A percentile compares a stretch with the other conserved stretches of the same genome.
phyloP scores from a whole-genome alignment of 2,797 vertebrate species.

The Pseudochirops corinnae region DNA sequence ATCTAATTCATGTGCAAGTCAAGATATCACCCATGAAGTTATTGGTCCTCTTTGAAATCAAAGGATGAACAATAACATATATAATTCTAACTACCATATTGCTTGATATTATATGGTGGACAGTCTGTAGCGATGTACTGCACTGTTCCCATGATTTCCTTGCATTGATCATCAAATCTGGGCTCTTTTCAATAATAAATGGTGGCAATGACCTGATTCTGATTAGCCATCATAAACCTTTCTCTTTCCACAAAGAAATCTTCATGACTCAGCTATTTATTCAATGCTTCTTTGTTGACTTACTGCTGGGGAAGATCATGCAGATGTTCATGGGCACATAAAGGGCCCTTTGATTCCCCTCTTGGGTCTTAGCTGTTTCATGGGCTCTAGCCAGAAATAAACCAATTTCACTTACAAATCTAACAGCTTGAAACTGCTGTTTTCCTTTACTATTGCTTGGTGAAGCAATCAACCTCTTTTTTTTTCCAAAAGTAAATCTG shows the following conservation, averaged over 20 bases:
- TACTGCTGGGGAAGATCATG: not conserved
- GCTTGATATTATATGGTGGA: not conserved
- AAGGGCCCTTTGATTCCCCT: not conserved
- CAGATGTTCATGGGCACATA: conserved; percentile 2
- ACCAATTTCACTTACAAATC: not conserved
- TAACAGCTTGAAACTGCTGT: not conserved
- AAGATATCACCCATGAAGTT: not conserved
- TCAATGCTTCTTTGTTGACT: not conserved
- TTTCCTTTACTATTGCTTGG: not conserved
- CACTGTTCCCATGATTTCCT: not conserved
- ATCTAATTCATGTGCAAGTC: not conserved
- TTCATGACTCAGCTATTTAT: not conserved
- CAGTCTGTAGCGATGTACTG: not conserved
- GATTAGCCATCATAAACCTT: not conserved
- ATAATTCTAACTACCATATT: not conserved
- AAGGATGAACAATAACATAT: not conserved
- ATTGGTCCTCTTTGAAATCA: not conserved
- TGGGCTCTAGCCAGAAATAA: not conserved
- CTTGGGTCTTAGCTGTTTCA: not conserved
- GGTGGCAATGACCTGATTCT: not conserved
- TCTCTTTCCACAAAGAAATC: not conserved
- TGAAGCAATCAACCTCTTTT: not conserved
- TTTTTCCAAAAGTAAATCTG: not conserved
- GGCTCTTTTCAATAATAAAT: not conserved
- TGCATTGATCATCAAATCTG: not conserved